These are phyloP conservation scores for Hydraecia micacea DNA, from an alignment of 2,888 invertebrate genomes.

Conservation along the genomic window DNA sequence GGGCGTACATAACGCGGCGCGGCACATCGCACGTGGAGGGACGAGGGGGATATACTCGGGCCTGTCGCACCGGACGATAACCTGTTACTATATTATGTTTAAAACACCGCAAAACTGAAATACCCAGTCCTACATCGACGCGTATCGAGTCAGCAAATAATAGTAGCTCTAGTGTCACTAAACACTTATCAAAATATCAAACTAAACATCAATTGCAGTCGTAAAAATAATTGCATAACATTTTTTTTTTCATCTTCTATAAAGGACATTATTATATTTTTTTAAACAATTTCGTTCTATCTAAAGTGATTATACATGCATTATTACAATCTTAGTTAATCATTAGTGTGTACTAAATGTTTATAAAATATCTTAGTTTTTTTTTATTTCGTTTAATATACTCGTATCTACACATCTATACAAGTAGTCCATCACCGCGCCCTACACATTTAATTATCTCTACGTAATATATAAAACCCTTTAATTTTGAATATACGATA, in stretches of 20 bases:
- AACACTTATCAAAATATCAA: conserved; percentile 75
- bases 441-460: conserved; percentile 81
- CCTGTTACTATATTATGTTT: conserved; percentile 56
- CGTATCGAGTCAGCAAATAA: conserved; percentile 71
- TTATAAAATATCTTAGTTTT: conserved; percentile 81
- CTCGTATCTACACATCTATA: conserved; percentile 81
- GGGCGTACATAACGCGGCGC: conserved; percentile 50
- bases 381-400: conserved; percentile 79
- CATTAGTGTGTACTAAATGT: conserved; percentile 84
- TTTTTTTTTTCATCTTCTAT: conserved; percentile 67
- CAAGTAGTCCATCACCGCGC: conserved; percentile 85
- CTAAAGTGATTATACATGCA: conserved; percentile 85
- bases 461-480: conserved; percentile 79
- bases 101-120: conserved; percentile 64
- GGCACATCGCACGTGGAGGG: background rate
- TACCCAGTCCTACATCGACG: conserved; percentile 63
- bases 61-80: conserved; percentile 61
- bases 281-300: conserved; percentile 82
- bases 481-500: conserved; percentile 78
- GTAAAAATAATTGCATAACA: conserved; percentile 70
- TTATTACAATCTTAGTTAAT: conserved; percentile 79
- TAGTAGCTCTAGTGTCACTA: conserved; percentile 70
- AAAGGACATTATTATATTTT: conserved; percentile 71
- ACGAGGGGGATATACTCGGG: conserved; percentile 35
- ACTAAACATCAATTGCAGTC: conserved; percentile 75